Evolutionary conservation across 2,113 vertebrate genomes (phyloP), one percentile per base, ranked within the genome.

Genomic region (Ia io): DNA sequence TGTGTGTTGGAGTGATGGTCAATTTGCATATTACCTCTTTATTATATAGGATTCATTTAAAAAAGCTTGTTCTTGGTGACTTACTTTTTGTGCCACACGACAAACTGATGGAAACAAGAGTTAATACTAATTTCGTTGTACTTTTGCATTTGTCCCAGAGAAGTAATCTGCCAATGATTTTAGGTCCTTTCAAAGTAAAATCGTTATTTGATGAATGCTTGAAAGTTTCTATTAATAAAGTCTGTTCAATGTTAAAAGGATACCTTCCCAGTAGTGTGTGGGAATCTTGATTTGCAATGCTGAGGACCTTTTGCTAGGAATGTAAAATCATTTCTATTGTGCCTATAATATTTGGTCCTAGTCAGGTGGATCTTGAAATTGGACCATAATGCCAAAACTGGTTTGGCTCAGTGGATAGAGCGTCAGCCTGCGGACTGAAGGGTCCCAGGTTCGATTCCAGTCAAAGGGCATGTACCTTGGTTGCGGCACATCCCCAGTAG

Each of bases 231-330:
- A 86, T 47, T 67, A 88, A 90, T n/a, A 70, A 90, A 63, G 71
- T 28, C 44, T 65, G 47, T 37, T 63, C 69, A 82, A 70, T 87
- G 23, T 87, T 83, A 77, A 93, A 95, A 95, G 47, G 28, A 88
- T 84, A 49, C 17, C 78, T 32, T 91, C 44, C 37, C 22, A 85
- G n/a, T 59, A 10, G 25, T 65, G 28, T 82, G 71, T 10, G 20
- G 47, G 23, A 79, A 47, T 88, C 77, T 49, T 88, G 47, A 85
- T 65, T 61, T 93, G 70, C 10, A 84, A 69, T 25, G 10, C 44
- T 84, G 35, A 35, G 49, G n/a, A 49, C 59, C 53, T 84, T 53
- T 20, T 59, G 71, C 23, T 18, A 93, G 9, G 40, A 93, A 91
- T 49, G 23, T 70, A 40, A 93, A 44, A 20, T 84, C 69, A 56